Conservation (phyloP, 2,113 vertebrate genomes). For the Acrocephalus arundinaceus region DNA sequence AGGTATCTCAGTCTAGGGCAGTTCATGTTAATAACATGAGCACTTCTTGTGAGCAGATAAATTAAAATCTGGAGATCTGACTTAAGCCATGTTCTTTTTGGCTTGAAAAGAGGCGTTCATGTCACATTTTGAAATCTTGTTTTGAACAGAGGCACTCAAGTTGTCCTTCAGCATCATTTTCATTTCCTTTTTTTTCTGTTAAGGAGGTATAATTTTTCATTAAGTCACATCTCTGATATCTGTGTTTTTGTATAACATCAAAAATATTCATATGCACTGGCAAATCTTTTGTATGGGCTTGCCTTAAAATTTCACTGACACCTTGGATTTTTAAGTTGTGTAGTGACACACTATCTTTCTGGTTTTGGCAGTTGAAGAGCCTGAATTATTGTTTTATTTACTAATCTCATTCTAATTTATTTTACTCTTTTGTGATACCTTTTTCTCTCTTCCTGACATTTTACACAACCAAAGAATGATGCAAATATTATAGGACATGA, state of each 20-base stretch:
- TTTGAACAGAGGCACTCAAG: not conserved
- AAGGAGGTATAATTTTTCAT: not conserved
- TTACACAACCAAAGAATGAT: not conserved
- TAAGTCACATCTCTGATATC: not conserved
- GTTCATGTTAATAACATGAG: not conserved
- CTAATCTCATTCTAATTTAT: not conserved
- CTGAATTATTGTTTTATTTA: not conserved
- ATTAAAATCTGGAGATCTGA: not conserved
- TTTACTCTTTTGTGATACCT: not conserved
- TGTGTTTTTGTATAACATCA: not conserved
- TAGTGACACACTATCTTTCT: not conserved
- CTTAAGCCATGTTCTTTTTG: not conserved
- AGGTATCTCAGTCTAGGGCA: not conserved
- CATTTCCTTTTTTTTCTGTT: not conserved
- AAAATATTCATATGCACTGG: not conserved
- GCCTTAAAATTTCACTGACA: not conserved
- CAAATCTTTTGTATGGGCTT: not conserved
- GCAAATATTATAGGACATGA: not conserved
- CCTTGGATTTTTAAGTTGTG: not conserved
- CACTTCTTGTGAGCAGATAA: not conserved
- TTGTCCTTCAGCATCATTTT: not conserved
- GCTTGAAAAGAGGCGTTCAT: accelerated
- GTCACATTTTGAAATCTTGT: not conserved
- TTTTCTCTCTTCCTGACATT: not conserved
- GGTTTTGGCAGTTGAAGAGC: not conserved